Base-by-base conservation (phyloP, 2,888 invertebrate genomes). In the Listrodromus nycthemerus region DNA sequence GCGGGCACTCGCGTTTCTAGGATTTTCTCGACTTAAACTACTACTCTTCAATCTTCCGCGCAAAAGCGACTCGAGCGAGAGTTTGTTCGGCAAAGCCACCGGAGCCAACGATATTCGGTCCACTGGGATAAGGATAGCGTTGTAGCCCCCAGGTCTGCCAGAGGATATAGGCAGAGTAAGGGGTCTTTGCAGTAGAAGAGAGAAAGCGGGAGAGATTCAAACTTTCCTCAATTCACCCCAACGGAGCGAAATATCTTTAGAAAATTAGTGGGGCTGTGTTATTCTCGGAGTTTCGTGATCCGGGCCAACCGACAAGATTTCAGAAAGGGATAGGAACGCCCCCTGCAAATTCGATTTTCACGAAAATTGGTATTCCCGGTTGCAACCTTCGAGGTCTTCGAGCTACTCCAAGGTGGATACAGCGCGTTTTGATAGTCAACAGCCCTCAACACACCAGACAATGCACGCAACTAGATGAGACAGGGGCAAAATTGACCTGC, bases 301-400 rank as follows among this genome's bases (percentile, higher is more conserved):
- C 69, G 30, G n/a, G 21, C 67, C 52, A 65, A 69, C 33, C 69
- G 45, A 30, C 48, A 63, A 41, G 80, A 78, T 85, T 86, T 83
- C 50, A 78, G 69, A 67, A 63, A 67, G 67, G 77, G 61, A 66
- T 37, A 70, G 33, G 48, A 67, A 13, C 45, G 58, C 16, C 66
- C 58, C 16, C 21, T 76, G 86, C 82, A 80, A 86, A 85, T 87
- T 87, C 82, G 80, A 86, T 86, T 82, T 80, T 21, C 76, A 70
- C 50, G 52, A 50, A 82, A 86, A 86, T 79, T 86, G 73, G 76
- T 85, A 86, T 82, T 75, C 76, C 48, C 65, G 27, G 66, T 70
- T 66, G 78, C 78, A 77, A 21, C 66, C 69, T 30, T 16, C 4
- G n/a, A 10, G 27, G 30, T 58, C 58, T 58, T 58, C 80, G 73